Evolutionary conservation across 1,140 invertebrate genomes (phyloP).

Genomic region (Anagrus nilaparvatae): DNA sequence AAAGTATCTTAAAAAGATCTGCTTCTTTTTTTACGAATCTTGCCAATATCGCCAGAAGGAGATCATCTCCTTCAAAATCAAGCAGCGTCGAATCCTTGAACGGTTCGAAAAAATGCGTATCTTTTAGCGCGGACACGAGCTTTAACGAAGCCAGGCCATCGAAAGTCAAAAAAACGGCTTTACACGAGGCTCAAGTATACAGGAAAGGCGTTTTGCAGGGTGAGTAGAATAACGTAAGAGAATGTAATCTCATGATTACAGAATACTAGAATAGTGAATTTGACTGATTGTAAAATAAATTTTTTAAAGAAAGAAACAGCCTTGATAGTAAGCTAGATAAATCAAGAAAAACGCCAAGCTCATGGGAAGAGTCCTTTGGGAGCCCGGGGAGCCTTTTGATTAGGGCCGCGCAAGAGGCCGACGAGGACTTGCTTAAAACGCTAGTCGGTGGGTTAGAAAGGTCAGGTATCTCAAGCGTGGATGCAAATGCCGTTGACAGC

Average conservation of each 20-base stretch:
- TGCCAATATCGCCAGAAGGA: constrained; percentile 11
- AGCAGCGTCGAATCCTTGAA: too few relatives aligned
- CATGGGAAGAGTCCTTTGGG: constrained; percentile 25
- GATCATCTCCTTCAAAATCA: background rate
- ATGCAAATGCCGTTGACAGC: constrained; percentile 35
- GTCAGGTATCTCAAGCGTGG: constrained; percentile 23
- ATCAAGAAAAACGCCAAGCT: too few relatives aligned
- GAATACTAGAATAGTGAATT: too few relatives aligned
- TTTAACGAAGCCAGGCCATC: constrained; percentile 25
- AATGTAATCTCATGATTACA: too few relatives aligned
- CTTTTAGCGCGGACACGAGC: constrained; percentile 36
- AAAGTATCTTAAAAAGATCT: constrained; percentile 25
- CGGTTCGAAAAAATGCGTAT: constrained; percentile 35
- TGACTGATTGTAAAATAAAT: too few relatives aligned
- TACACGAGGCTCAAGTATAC: constrained; percentile 38
- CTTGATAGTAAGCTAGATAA: too few relatives aligned
- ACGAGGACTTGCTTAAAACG: constrained; percentile 28
- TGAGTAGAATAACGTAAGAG: constrained; percentile 13
- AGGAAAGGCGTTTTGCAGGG: constrained; percentile 33
- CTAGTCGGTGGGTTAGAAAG: constrained; percentile 26
- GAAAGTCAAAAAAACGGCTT: constrained; percentile 18
- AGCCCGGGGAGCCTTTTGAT: constrained; percentile 32
- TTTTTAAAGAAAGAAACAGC: too few relatives aligned
- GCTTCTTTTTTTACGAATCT: constrained; percentile 25
- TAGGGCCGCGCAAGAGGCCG: constrained; percentile 33